phyloP scores from a whole-genome alignment of 2,888 invertebrate species.

The Aromia moschata region DNA sequence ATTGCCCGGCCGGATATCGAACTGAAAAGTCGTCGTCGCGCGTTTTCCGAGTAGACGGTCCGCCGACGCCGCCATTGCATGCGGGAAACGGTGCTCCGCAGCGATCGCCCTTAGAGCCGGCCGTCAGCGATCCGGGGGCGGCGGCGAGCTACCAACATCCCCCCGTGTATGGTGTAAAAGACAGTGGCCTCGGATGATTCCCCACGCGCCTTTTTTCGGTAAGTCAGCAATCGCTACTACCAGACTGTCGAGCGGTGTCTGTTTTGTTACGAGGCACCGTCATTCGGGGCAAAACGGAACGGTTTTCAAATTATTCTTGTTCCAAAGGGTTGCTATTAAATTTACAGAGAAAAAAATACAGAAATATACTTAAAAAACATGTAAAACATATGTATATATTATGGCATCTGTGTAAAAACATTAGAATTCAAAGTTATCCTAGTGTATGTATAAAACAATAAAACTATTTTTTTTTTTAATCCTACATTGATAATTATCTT shows the following conservation, averaged over 20 bases:
- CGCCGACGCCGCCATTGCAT: slow-evolving; percentile 52
- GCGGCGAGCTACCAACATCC: slow-evolving; percentile 30
- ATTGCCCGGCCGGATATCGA: slow-evolving; percentile 57
- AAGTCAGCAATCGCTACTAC: slow-evolving; percentile 40
- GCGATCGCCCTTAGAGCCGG: slow-evolving; percentile 13
- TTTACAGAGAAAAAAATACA: too few relatives aligned
- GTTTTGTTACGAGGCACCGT: background rate
- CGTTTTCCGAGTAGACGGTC: slow-evolving; percentile 39
- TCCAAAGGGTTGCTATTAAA: too few relatives aligned
- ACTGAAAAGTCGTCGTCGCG: slow-evolving; percentile 52
- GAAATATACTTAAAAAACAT: too few relatives aligned
- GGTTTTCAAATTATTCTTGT: too few relatives aligned
- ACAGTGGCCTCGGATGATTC: slow-evolving; percentile 64
- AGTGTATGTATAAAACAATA: too few relatives aligned
- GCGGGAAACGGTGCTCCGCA: slow-evolving; percentile 44
- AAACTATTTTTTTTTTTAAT: too few relatives aligned
- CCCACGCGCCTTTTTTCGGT: slow-evolving; percentile 57
- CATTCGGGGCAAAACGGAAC: too few relatives aligned
- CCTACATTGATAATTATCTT: too few relatives aligned
- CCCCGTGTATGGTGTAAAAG: slow-evolving; percentile 63
- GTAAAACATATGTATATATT: too few relatives aligned
- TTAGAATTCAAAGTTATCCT: too few relatives aligned
- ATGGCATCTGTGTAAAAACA: too few relatives aligned
- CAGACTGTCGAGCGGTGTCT: too few relatives aligned
- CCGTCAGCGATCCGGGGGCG: slow-evolving; percentile 23